Conservation (phyloP, 2,113 vertebrate species). For the Sturnus vulgaris region DNA sequence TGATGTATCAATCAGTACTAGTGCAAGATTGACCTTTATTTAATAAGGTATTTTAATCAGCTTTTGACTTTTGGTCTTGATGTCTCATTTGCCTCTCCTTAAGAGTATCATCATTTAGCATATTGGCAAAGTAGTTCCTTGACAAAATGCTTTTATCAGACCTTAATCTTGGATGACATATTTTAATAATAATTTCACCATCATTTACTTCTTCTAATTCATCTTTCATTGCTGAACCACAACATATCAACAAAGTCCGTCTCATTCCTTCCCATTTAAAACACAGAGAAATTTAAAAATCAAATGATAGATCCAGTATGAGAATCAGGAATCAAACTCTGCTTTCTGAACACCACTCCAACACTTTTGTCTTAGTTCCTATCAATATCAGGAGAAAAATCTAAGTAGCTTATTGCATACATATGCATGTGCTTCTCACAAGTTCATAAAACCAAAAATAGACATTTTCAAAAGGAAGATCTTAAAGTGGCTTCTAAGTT, state of each 20-base stretch:
- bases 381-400: not conserved
- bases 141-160: not conserved
- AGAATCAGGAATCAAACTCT: not conserved
- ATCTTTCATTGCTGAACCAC: not conserved
- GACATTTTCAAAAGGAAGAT: not conserved
- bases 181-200: not conserved
- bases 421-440: not conserved
- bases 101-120: not conserved
- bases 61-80: not conserved
- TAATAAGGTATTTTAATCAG: conserved; percentile 58
- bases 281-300: not conserved
- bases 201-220: not conserved
- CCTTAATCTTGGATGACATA: not conserved
- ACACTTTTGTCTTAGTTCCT: not conserved
- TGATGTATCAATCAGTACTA: conserved; percentile 47
- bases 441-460: not conserved
- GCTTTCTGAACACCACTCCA: not conserved
- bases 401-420: not conserved
- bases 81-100: conserved; percentile 20
- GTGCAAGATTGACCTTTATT: conserved; percentile 40
- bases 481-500: not conserved
- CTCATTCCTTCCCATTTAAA: not conserved
- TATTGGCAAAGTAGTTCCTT: not conserved
- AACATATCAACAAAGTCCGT: not conserved
- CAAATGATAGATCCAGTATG: not conserved